Base-by-base conservation (phyloP, 2,797 vertebrate species). In the Hirundo rustica region DNA sequence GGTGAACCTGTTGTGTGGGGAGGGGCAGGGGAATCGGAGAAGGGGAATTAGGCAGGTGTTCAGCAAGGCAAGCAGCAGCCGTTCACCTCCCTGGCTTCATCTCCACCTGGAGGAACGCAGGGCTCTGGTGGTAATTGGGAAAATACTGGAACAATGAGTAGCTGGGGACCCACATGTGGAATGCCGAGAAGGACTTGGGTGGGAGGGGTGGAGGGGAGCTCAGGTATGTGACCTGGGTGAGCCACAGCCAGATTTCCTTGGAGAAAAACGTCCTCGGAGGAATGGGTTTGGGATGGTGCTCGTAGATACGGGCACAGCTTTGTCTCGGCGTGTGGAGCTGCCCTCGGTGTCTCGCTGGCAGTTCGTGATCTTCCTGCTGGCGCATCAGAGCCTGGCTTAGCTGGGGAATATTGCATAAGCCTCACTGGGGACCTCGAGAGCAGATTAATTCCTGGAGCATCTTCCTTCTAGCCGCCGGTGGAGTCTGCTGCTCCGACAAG, bases 21-120 rank as follows among this genome's bases (percentile, higher is more conserved):
- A 40, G 62, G 62, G 45, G 5, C 13, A 45, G 16, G 72, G 93
- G 22, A 93, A 93, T 27, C 0, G 2, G 93, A 91, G 71, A 89
- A 77, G 87, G 75, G 85, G 58, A 78, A 91, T 88, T 51, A 93
- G 72, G 78, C 92, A 93, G 95, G 89, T 96, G 94, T 77, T 89
- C 2, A 92, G 64, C 84, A 76, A 48, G 1, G 15, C 38, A 54
- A 78, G 23, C 27, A n/a, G 36, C 73, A 88, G 72, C 73, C 27
- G 29, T 13, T 45, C 50, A 14, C 85, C 0, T 85, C 73, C 62
- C 54, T 22, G 20, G 36, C 20, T 17, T 64, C 23, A 10, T 53
- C 84, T 70, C 79, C 83, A 38, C 70, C 70, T 73, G 76, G 58
- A 84, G 87, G 54, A 78, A 38, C 11, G 19, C 1, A 16, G 60